Base-by-base conservation (phyloP, 2,888 invertebrate species). In the Temnothorax ravouxi region DNA sequence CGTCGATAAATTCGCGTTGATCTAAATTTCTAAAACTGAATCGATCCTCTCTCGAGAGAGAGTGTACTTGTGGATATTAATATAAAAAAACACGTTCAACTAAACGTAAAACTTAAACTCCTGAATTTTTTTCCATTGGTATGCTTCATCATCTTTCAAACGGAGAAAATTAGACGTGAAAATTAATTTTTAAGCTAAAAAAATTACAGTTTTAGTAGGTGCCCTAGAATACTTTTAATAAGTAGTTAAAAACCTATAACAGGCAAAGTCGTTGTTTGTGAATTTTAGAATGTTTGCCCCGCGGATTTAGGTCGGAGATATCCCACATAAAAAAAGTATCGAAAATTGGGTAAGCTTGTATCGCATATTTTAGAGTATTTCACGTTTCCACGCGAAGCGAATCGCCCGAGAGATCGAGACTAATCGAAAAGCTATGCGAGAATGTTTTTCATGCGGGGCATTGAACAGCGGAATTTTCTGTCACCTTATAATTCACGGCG, bases 401-500 rank as follows among this genome's bases (percentile, higher is more conserved):
- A 79, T 69, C 47, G 47, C n/a, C 8, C 47, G 79, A 59, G 79
- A 80, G 59, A 79, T 79, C 79, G 71, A 79, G 59, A 71, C 59
- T 61, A 71, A 71, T 80, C 71, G 79, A 69, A 59, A 71, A 59
- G 18, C 59, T 62, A 5, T 62, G 11, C 67, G 15, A 29, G 59
- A 44, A 44, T 56, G 54, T 56, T 59, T 47, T 67, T 34, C 47
- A 69, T 2, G 56, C 66, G 44, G 13, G 38, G 50, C 71, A 59
- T 59, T 47, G 59, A 71, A 67, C 77, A 34, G 54, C 67, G 34
- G 47, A 77, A 47, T 79, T 59, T 59, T 79, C 79, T 50, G 79
- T 71, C 79, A 71, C 44, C 71, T 59, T 59, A 56, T 29, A 54
- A 67, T 67, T 54, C 54, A 21, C 44, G 29, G 41, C 67, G 67